A percentile compares a stretch with the other conserved stretches of the same genome.
Evolutionary conservation across 2,888 invertebrate species (phyloP).

Genomic region (Sialis fuliginosa): DNA sequence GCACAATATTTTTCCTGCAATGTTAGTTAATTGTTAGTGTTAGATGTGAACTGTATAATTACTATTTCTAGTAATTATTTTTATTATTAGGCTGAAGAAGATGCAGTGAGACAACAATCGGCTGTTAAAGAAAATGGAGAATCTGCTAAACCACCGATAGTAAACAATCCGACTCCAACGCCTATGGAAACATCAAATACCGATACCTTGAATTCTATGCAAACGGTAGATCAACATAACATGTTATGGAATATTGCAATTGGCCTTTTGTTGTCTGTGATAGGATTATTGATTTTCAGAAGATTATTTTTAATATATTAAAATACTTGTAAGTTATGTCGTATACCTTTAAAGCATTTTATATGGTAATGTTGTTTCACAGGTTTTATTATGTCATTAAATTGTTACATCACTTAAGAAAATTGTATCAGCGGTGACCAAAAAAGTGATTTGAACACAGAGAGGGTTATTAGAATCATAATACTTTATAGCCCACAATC

Average conservation of each 20-base stretch:
- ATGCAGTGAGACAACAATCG: neutral
- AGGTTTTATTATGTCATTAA: too few species aligned
- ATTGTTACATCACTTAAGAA: too few species aligned
- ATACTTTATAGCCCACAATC: too few species aligned
- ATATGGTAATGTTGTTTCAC: too few species aligned
- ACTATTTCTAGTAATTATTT: neutral
- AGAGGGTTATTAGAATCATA: too few species aligned
- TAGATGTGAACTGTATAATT: neutral
- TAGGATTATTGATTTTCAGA: conserved; percentile 27
- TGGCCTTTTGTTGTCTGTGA: conserved; percentile 26
- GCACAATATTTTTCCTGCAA: too few species aligned
- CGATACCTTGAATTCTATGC: neutral
- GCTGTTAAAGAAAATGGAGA: neutral
- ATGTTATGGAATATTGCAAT: conserved; percentile 29
- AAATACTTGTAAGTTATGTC: neutral
- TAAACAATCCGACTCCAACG: neutral
- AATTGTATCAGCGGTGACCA: too few species aligned
- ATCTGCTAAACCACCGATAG: neutral
- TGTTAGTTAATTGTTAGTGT: too few species aligned
- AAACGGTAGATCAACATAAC: conserved; percentile 17
- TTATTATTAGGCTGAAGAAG: conserved; percentile 1
- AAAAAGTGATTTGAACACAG: too few species aligned
- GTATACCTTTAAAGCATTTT: too few species aligned
- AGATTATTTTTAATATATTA: conserved; percentile 28
- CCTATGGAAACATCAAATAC: neutral